These are phyloP conservation scores for Pseudoips prasinana DNA, from an alignment of 2,888 invertebrate species.

Conservation along the genomic window DNA sequence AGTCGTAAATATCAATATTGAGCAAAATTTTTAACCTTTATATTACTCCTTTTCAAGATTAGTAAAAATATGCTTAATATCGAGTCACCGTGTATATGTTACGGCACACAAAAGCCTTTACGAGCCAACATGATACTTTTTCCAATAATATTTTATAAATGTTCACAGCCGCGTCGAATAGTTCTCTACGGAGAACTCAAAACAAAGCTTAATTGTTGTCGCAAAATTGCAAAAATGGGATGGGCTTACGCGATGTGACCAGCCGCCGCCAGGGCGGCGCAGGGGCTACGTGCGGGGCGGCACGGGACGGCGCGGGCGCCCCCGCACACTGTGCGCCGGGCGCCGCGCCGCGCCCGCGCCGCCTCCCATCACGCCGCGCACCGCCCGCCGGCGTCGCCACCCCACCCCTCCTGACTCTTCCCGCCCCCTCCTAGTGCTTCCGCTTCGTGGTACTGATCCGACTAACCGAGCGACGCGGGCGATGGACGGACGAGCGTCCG, in stretches of 20 bases:
- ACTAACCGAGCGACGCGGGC: constrained; percentile 71
- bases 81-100: too few species aligned
- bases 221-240: constrained; percentile 82
- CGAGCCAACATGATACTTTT: constrained; percentile 28
- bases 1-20: too few species aligned
- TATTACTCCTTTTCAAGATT: too few species aligned
- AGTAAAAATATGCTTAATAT: too few species aligned
- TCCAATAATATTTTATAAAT: constrained; percentile 68
- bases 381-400: constrained; percentile 63
- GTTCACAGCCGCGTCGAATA: constrained; percentile 78
- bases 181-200: constrained; percentile 61
- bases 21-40: too few species aligned
- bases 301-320: constrained; percentile 70
- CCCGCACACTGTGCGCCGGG: constrained; percentile 45
- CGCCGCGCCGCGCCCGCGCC: constrained; percentile 69
- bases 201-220: constrained; percentile 83
- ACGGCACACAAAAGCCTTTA: constrained; percentile 7
- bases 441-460: constrained; percentile 71
- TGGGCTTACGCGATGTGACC: constrained; percentile 88
- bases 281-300: constrained; percentile 64
- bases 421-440: constrained; percentile 53
- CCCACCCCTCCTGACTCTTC: constrained; percentile 24
- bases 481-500: constrained; percentile 74
- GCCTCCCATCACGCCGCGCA: constrained; percentile 67
- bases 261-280: constrained; percentile 81